Percentiles rank a stretch among this genome's conserved stretches.
Evolutionary conservation across 2,797 vertebrate genomes (phyloP).

Genomic region (Crypturellus tataupa): DNA sequence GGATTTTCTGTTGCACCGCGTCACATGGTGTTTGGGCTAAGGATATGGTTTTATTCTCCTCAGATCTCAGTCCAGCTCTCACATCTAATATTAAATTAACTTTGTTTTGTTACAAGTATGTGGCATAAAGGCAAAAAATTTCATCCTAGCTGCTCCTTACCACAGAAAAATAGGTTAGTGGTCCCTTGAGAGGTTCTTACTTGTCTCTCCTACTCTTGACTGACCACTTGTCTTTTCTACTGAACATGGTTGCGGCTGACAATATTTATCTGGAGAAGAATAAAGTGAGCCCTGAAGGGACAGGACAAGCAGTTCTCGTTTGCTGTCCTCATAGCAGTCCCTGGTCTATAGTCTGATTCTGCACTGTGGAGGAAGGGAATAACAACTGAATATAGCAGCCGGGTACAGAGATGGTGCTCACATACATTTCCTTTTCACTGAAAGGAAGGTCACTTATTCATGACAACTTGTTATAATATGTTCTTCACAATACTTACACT

Average conservation of each 20-base stretch:
- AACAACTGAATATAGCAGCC: background rate
- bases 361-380: background rate
- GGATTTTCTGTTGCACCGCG: accelerated
- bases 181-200: slow-evolving; percentile 34
- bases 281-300: slow-evolving; percentile 21
- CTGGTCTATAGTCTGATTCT: background rate
- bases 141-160: background rate
- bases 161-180: slow-evolving; percentile 22
- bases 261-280: background rate
- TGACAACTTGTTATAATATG: background rate
- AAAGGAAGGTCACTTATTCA: background rate
- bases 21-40: background rate
- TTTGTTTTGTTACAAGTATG: background rate
- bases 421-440: background rate
- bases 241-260: background rate
- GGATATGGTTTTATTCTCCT: background rate
- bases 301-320: background rate
- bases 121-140: background rate
- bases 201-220: slow-evolving; percentile 26
- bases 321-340: background rate
- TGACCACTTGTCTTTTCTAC: background rate
- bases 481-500: background rate
- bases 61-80: background rate
- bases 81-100: background rate
- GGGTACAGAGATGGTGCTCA: background rate